These are phyloP conservation scores for Cherax destructor DNA, from an alignment of 1,140 invertebrate species.

Conservation along the genomic window DNA sequence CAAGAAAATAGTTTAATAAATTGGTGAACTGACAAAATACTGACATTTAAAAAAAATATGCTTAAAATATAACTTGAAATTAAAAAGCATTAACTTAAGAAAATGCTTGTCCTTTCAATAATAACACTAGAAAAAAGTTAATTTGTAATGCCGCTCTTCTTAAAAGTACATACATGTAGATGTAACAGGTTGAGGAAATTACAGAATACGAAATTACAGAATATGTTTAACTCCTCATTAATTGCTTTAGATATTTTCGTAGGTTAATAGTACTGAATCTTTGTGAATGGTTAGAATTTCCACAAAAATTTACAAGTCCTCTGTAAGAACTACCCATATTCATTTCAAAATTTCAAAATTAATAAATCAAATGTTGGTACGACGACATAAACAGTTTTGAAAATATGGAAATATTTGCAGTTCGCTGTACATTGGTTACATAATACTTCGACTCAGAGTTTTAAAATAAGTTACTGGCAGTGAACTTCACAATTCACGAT, in stretches of 20 bases:
- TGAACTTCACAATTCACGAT: constrained; percentile 42
- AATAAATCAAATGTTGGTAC: background rate
- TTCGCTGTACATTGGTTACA: background rate
- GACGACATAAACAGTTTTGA: background rate
- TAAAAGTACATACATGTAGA: too few species aligned
- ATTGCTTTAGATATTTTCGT: constrained; percentile 1
- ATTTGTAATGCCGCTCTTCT: too few species aligned
- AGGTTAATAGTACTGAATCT: background rate
- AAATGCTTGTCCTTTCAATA: too few species aligned
- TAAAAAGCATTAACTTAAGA: too few species aligned
- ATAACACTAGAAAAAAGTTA: too few species aligned
- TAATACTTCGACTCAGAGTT: background rate
- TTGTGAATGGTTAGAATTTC: background rate
- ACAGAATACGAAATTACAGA: too few species aligned
- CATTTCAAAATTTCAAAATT: background rate
- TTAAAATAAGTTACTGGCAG: constrained; percentile 21
- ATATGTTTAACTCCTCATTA: constrained; percentile 7
- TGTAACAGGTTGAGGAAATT: too few species aligned
- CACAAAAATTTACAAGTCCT: background rate
- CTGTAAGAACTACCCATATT: background rate
- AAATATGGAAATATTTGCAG: constrained; percentile 16
- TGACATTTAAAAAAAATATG: too few species aligned
- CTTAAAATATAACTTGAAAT: too few species aligned
- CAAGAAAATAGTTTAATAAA: too few species aligned
- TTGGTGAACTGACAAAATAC: too few species aligned